These are phyloP conservation scores for Balaenoptera acutorostrata DNA, from an alignment of 2,113 vertebrate genomes.

Conservation along the genomic window DNA sequence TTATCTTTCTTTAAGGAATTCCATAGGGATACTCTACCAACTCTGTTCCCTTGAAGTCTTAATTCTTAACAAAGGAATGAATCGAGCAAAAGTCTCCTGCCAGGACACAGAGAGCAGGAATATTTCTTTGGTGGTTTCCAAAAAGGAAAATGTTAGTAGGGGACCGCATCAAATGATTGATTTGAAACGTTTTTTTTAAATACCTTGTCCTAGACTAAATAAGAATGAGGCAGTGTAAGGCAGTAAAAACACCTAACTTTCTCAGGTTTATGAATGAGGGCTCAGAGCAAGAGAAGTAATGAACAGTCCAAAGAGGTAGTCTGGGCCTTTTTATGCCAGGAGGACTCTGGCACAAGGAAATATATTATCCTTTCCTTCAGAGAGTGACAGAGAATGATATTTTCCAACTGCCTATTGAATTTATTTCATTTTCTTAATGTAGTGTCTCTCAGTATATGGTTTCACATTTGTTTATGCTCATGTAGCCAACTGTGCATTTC, in stretches of 20 bases:
- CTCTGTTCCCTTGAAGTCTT: background rate
- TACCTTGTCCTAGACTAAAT: background rate
- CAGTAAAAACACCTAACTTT: background rate
- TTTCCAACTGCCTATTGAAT: conserved; percentile 41
- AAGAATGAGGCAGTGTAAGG: background rate
- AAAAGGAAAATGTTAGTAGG: background rate
- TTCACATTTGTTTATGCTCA: conserved; percentile 40
- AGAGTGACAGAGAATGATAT: conserved; percentile 25
- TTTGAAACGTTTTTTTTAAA: background rate
- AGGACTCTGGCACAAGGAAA: background rate
- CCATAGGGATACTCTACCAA: background rate
- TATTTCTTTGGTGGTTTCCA: background rate
- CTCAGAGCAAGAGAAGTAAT: background rate
- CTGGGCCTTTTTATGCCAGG: background rate
- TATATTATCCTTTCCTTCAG: background rate
- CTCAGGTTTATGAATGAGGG: conserved; percentile 34
- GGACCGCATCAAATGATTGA: background rate
- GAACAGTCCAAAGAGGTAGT: background rate
- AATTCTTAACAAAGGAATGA: background rate
- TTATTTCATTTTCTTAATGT: conserved; percentile 62
- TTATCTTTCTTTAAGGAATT: background rate
- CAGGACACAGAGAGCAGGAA: background rate
- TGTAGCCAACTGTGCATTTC: conserved; percentile 39
- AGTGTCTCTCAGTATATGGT: conserved; percentile 23
- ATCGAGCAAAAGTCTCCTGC: background rate